Base-by-base conservation (phyloP, 2,797 vertebrate genomes). In the Rhynchotus rufescens region DNA sequence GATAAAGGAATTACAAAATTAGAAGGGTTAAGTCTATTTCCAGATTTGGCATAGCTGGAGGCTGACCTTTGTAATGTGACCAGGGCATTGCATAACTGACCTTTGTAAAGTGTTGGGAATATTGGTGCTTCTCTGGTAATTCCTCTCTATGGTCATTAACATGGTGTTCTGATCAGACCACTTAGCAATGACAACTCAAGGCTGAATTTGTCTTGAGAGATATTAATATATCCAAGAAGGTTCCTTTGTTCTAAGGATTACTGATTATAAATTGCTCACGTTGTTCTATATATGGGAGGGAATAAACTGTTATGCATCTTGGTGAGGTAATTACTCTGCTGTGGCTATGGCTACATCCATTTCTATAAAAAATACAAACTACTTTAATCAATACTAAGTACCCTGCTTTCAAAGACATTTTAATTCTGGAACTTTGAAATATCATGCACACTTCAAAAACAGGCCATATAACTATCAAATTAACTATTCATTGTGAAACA, bases 21-120 rank as follows among this genome's bases (percentile, higher is more conserved):
- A 92, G 86, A 88, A 86, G 44, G 38, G 79, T 83, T 90, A 78
- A 87, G 61, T 91, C 90, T 90, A 45, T 90, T 94, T 94, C 81
- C 86, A 84, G 86, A 32, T 77, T 79, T 86, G 54, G 36, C 57
- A 82, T 80, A 86, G 23, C 32, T 38, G n/a, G 34, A 61, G 32
- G 86, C 61, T 77, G 81, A 88, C 66, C 79, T 16, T 72, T 67
- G 84, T 88, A 49, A 42, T 83, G 54, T 21, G 54, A 76, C 76
- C 69, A 81, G 34, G 56, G 66, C 79, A 56, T 89, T 69, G 86
- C 91, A 81, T 73, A 92, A 88, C 51, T 82, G 86, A 90, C 64
- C 75, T 91, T 76, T 82, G 59, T 80, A 83, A 80, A 75, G 34
- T 69, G 7, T 49, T 84, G 36, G 40, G 44, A 94, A 91, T 92